Evolutionary conservation across 92 coral and sea anemone genomes (phyloP), one percentile per base, ranked within the genome.

Genomic region (Actinernus sp.): DNA sequence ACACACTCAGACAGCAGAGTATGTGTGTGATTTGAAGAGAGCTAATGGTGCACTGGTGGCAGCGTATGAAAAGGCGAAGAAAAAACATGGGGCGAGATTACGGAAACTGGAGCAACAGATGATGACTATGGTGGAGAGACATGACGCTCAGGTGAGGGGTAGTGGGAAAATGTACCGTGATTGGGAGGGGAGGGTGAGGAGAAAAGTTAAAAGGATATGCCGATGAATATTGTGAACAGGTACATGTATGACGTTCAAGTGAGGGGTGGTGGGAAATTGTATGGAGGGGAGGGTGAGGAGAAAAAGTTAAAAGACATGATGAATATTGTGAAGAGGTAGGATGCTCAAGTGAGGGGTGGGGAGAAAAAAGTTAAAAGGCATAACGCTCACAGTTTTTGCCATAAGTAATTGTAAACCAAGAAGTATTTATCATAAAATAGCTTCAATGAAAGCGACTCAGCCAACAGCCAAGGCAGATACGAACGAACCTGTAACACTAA

Each of bases 1-100:
- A 8, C 97, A 94, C 58, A 91, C 88, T 8, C 98, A 94, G 59
- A 92, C 98, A 14, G 98, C 97, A 0, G 98, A 94, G 83, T 94
- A 94, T 31, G 93, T 94, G 52, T 79, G 97, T 26, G 98, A 94
- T 51, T 46, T 94, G 20, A 94, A 94, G 65, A 69, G 94, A 61
- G 98, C 98, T 10, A 94, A 94, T 58, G 98, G 98, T 13, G 98
- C 98, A 1, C 81, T 94, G 31, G 98, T 94, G 32, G 98, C 98
- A 3, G 98, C 98, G 22, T 94, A 94, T 50, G 98, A 94, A 74
- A 94, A 94, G 61, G 98, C 98, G 13, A 94, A 91, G 71, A 91
- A 86, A 76, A 94, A 94, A 36, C 98, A 94, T 17, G 97, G 95
- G 0, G 84, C 97, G 0, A 71, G 98, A 30, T 75, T 94, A 51